Evolutionary conservation across 1,140 invertebrate genomes (phyloP), one percentile per base, ranked within the genome.

Genomic region (Hypsibius dujardini): DNA sequence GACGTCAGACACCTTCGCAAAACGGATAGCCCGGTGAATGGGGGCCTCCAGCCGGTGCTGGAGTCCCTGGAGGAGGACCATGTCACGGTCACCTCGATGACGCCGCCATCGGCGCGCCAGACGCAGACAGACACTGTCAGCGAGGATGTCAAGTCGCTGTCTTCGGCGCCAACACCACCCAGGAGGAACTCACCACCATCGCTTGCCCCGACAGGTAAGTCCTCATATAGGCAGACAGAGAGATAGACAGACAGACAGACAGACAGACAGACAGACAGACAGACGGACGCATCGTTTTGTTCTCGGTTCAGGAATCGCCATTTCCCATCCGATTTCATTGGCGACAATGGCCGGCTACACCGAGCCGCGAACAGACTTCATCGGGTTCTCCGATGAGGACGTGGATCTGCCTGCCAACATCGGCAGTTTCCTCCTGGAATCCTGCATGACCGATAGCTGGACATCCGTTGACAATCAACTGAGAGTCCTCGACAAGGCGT

Each of bases 401-500:
- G 42, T 42, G 12, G 12, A 12, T 42, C 12, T 67, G 7, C 42
- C 62, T 12, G 62, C 3, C 12, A 67, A 45, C 45, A 67, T 45
- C 12, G 62, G 62, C 12, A 45, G 3, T 67, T 67, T 67, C 62
- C 42, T 67, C 12, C 62, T 67, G 62, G 62, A 67, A 67, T 67
- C 62, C 62, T 67, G 62, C 45, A 12, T 67, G 12, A 67, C 62
- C 12, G 12, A 45, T 3, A 67, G 62, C 42, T 67, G 62, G 62
- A 67, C 62, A 67, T 67, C 62, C 3, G 62, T 67, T 12, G 62
- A 67, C 3, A 67, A 67, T 42, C 62, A 67, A 42, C 62, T 67
- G 45, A 67, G 45, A 42, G 45, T 67, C 45, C 42, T 67, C 12
- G 62, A 67, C 42, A 67, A 67, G 42, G 62, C 62, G 3, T 67